Conservation (phyloP, 2,888 invertebrate species). For the Hydrotaea diabolus region DNA sequence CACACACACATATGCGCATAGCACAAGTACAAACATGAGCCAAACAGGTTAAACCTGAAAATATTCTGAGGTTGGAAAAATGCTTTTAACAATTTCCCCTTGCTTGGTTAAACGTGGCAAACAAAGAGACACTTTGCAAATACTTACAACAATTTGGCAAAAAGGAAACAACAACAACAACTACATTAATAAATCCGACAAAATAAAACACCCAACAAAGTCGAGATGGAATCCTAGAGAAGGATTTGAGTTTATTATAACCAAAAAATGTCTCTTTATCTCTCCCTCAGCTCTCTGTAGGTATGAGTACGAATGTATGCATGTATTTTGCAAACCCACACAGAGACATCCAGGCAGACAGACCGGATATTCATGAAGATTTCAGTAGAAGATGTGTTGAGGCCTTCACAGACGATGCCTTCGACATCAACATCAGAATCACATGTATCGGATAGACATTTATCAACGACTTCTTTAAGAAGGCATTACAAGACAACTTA, state of each 20-base stretch:
- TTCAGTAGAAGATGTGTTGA: neutral
- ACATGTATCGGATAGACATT: no score
- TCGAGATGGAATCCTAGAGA: neutral
- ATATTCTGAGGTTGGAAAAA: neutral
- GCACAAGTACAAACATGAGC: neutral
- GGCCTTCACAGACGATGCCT: no score
- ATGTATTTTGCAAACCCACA: neutral
- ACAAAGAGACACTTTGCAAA: slow-evolving; percentile 15
- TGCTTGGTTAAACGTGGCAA: neutral
- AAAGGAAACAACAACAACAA: neutral
- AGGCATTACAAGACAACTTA: no score
- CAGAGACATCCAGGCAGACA: no score
- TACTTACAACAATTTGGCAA: neutral
- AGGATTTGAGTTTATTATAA: slow-evolving; percentile 20
- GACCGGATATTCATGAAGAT: neutral
- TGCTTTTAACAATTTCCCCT: slow-evolving; percentile 2
- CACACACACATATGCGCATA: no score
- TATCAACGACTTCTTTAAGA: no score
- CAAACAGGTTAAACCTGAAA: neutral
- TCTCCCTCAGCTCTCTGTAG: neutral
- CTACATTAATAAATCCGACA: neutral
- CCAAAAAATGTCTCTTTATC: neutral
- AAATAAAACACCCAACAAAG: neutral
- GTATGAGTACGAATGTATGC: neutral
- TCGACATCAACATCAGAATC: no score